phyloP scores from a whole-genome alignment of 1,140 invertebrate genomes.

The Polypedilum vanderplanki region DNA sequence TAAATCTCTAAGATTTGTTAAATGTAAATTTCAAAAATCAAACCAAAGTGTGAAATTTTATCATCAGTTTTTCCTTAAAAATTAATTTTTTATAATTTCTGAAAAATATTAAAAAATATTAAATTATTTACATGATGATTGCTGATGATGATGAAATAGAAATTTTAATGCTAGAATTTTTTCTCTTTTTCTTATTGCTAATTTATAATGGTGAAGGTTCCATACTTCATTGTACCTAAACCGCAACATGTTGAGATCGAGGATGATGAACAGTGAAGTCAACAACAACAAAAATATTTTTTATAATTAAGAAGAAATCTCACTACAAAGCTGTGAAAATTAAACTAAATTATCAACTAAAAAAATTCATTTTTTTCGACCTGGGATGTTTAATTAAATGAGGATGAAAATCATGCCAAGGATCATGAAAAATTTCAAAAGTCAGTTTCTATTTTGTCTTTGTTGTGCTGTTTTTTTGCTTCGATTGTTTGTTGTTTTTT shows the following conservation, averaged over 20 bases:
- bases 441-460: no score
- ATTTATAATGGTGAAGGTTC: conserved; percentile 2
- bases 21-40: conserved; percentile 26
- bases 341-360: no score
- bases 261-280: not conserved
- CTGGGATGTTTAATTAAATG: no score
- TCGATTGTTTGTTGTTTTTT: not conserved
- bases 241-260: not conserved
- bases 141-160: not conserved
- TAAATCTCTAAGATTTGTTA: conserved; percentile 65
- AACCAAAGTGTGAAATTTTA: not conserved
- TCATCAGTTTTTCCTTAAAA: not conserved
- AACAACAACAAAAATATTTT: not conserved
- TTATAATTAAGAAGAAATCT: no score
- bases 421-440: no score
- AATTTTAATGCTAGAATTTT: not conserved
- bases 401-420: no score
- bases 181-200: not conserved
- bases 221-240: conserved; percentile 27
- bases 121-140: not conserved
- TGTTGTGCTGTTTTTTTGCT: no score
- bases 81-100: not conserved
- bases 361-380: no score
- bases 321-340: no score
- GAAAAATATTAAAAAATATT: not conserved